Percentiles rank a stretch among this genome's conserved stretches.
Conservation (phyloP, 2,888 invertebrate species). For the Gastracanthus pulcherrimus region DNA sequence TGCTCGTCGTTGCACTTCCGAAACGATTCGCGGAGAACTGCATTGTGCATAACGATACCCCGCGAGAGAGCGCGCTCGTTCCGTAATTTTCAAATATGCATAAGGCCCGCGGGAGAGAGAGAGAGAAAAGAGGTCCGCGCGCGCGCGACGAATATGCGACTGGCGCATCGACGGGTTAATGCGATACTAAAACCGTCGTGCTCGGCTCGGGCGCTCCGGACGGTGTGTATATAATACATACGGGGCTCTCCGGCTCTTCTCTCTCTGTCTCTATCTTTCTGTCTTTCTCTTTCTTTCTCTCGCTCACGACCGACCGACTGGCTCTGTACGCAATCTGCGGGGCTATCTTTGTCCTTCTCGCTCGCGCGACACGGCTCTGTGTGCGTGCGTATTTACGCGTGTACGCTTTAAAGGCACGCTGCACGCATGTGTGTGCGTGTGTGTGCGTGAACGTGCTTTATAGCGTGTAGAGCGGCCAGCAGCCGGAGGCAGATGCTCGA, state of each 20-base stretch:
- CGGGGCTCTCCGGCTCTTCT: conserved; percentile 31
- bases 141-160: conserved; percentile 2
- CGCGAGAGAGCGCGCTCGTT: too few relatives aligned
- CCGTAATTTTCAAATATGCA: too few relatives aligned
- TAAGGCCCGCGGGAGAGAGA: neutral
- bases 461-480: neutral
- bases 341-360: conserved; percentile 19
- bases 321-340: neutral
- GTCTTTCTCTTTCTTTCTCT: neutral
- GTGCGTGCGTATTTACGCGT: neutral
- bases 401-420: neutral
- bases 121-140: neutral
- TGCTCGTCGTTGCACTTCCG: too few relatives aligned
- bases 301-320: neutral
- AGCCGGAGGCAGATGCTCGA: conserved; percentile 48
- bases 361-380: neutral
- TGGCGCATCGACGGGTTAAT: conserved; percentile 46
- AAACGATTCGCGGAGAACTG: too few relatives aligned
- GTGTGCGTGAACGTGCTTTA: neutral
- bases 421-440: neutral
- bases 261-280: conserved; percentile 14
- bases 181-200: conserved; percentile 55
- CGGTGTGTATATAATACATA: too few relatives aligned
- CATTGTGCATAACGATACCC: too few relatives aligned
- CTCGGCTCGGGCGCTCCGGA: conserved; percentile 13